phyloP scores from a whole-genome alignment of 2,888 invertebrate genomes.

The Theretra japonica region DNA sequence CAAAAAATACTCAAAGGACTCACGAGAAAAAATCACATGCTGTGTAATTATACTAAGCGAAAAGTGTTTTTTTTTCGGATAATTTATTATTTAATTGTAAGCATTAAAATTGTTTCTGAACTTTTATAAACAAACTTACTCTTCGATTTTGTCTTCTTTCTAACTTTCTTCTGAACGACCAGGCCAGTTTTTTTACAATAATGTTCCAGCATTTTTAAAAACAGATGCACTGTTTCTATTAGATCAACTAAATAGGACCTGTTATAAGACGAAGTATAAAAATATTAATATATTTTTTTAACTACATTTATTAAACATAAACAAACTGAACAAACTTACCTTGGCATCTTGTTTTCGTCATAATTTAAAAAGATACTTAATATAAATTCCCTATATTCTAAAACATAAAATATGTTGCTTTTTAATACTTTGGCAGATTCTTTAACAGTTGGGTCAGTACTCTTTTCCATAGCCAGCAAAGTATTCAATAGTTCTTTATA shows the following conservation, averaged over 20 bases:
- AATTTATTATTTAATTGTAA: too few relatives aligned
- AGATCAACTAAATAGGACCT: constrained; percentile 94
- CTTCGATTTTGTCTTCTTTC: constrained; percentile 77
- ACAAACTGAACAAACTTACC: constrained; percentile 78
- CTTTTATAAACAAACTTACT: constrained; percentile 62
- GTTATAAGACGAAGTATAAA: constrained; percentile 45
- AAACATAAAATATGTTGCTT: constrained; percentile 95
- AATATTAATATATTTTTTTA: constrained; percentile 22
- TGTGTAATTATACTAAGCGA: background rate
- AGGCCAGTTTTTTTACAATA: constrained; percentile 87
- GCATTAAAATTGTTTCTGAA: background rate
- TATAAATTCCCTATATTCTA: constrained; percentile 97
- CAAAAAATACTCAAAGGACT: too few relatives aligned
- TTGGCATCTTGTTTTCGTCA: constrained; percentile 94
- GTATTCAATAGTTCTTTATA: constrained; percentile 94
- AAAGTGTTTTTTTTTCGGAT: background rate
- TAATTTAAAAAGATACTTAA: constrained; percentile 91
- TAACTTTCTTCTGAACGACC: constrained; percentile 89
- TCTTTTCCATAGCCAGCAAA: constrained; percentile 92
- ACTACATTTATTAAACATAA: constrained; percentile 1
- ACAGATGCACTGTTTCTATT: constrained; percentile 95
- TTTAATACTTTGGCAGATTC: constrained; percentile 94
- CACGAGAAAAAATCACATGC: background rate
- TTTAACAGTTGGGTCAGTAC: constrained; percentile 87
- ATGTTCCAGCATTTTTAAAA: constrained; percentile 94